A percentile compares a stretch with the other conserved stretches of the same genome.
These are phyloP conservation scores for Patella depressa DNA, from an alignment of 2,888 invertebrate genomes.

Conservation along the genomic window DNA sequence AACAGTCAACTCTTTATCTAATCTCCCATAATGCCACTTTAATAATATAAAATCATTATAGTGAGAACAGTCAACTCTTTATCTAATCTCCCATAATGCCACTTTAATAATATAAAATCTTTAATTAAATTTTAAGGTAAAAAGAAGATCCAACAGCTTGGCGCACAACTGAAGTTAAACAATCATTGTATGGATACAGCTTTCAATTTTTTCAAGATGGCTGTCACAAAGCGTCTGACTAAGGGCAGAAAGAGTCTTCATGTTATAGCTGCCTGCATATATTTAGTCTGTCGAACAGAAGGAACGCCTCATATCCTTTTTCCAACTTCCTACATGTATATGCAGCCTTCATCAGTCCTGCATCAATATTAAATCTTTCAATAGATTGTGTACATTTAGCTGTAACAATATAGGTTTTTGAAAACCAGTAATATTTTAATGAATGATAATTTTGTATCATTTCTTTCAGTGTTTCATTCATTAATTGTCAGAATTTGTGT, in stretches of 20 bases:
- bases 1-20: no score
- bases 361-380: background rate
- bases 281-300: conserved; percentile 95
- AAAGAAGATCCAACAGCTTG: conserved; percentile 86
- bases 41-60: no score
- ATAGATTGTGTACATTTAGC: no score
- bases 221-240: conserved; percentile 76
- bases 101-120: no score
- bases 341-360: background rate
- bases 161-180: conserved; percentile 88
- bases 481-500: no score
- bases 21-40: no score
- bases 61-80: no score
- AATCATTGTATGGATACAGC: conserved; percentile 94
- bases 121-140: conserved; percentile 71
- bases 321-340: background rate
- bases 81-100: no score
- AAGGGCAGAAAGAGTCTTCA: conserved; percentile 90
- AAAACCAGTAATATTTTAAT: no score
- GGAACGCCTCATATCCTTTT: conserved; percentile 88
- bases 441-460: no score
- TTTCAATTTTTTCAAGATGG: conserved; percentile 73
- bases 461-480: no score
- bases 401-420: no score
- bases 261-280: conserved; percentile 96